Evolutionary conservation across 2,797 vertebrate genomes (phyloP).

Genomic region (Neopelma chrysocephalum): DNA sequence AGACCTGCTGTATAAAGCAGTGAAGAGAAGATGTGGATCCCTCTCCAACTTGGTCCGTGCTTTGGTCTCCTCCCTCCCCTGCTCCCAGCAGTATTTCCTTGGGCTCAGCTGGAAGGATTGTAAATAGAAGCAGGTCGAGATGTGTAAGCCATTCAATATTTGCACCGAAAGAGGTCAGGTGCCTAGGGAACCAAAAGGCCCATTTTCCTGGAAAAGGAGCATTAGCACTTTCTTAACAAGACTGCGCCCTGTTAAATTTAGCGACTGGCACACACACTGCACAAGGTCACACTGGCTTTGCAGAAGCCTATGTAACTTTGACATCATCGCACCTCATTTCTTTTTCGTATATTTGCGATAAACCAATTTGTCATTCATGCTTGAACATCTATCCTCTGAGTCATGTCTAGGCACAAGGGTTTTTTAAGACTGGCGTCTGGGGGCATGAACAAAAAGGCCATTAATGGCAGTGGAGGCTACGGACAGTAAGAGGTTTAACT

Average conservation of each 20-base stretch:
- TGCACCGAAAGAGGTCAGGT: conserved; percentile 51
- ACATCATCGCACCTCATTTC: conserved; percentile 55
- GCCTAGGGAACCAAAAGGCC: conserved; percentile 52
- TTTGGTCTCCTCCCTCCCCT: not conserved
- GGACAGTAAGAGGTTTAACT: conserved; percentile 50
- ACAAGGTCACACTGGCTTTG: conserved; percentile 39
- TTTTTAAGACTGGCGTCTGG: conserved; percentile 44
- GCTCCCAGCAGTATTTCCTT: not conserved
- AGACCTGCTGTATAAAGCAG: not conserved
- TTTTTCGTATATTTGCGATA: conserved; percentile 58
- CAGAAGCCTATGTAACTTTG: conserved; percentile 27
- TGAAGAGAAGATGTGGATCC: not conserved
- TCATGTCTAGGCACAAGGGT: conserved; percentile 64
- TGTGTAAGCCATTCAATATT: conserved; percentile 40
- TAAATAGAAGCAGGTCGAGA: conserved; percentile 41
- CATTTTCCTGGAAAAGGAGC: conserved; percentile 52
- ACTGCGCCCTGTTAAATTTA: conserved; percentile 42
- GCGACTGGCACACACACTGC: not conserved
- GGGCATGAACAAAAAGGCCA: conserved; percentile 60
- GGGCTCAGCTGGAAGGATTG: conserved; percentile 43
- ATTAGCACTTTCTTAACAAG: conserved; percentile 65
- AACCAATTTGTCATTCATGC: conserved; percentile 67
- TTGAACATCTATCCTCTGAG: conserved; percentile 71
- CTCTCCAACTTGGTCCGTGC: fast-evolving
- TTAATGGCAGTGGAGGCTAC: conserved; percentile 49